phyloP scores from a whole-genome alignment of 2,888 invertebrate species.

The Mycalesis mineus region DNA sequence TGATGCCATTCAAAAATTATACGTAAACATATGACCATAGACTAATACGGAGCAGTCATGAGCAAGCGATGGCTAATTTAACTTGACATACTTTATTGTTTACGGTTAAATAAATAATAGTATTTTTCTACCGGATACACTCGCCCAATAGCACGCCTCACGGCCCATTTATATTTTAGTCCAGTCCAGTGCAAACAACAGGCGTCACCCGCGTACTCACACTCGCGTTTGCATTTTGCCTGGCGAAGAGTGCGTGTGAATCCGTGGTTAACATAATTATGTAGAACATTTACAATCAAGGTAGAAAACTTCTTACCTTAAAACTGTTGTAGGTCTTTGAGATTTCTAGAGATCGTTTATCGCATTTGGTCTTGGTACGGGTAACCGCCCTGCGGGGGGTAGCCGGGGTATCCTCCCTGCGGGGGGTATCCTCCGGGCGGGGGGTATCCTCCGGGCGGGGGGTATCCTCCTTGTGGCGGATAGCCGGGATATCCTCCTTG shows the following conservation, averaged over 20 bases:
- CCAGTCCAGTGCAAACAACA: too few relatives aligned
- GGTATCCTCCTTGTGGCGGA: conserved; percentile 38
- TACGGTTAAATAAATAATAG: too few relatives aligned
- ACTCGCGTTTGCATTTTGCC: too few relatives aligned
- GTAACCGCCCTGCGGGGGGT: conserved; percentile 18
- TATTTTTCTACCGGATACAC: too few relatives aligned
- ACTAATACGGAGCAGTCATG: too few relatives aligned
- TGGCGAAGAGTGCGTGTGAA: not conserved
- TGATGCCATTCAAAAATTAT: too few relatives aligned
- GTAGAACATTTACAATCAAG: not conserved
- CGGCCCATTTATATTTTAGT: too few relatives aligned
- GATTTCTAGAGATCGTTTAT: conserved; percentile 5
- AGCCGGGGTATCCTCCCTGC: conserved; percentile 26
- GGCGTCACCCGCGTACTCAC: too few relatives aligned
- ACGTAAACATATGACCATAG: too few relatives aligned
- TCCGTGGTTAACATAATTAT: not conserved
- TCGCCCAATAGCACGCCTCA: too few relatives aligned
- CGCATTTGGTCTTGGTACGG: conserved; percentile 13
- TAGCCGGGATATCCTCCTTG: conserved; percentile 38
- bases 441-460: conserved; percentile 29
- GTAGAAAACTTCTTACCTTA: conserved; percentile 4
- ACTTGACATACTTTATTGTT: too few relatives aligned
- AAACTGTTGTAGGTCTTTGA: not conserved
- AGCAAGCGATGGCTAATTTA: too few relatives aligned
- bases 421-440: conserved; percentile 18